Percentiles rank a stretch among this genome's conserved stretches.
phyloP scores from a whole-genome alignment of 2,113 vertebrate genomes.

The Carollia perspicillata region DNA sequence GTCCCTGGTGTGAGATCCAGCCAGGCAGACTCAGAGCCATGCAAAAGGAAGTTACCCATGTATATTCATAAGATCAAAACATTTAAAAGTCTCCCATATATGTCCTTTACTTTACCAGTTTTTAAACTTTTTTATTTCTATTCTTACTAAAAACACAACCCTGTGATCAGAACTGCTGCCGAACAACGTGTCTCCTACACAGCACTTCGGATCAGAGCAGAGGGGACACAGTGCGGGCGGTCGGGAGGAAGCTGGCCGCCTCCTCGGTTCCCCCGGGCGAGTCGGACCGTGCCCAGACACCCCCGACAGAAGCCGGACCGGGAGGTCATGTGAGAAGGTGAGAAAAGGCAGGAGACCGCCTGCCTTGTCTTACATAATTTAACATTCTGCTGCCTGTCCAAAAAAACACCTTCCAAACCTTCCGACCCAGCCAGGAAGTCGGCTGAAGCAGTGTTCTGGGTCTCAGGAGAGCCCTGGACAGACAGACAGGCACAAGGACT shows the following conservation, averaged over 20 bases:
- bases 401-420: neutral
- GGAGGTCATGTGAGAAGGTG: neutral
- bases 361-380: neutral
- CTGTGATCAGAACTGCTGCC: neutral
- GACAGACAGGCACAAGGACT: accelerated
- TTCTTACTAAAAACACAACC: neutral
- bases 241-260: neutral
- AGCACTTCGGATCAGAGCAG: neutral
- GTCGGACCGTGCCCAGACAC: neutral
- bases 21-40: neutral
- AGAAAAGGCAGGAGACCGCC: neutral
- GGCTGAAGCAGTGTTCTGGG: neutral
- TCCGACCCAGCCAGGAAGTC: neutral
- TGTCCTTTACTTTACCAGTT: neutral
- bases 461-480: neutral
- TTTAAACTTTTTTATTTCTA: neutral
- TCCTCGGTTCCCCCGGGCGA: neutral
- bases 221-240: neutral
- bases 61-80: neutral
- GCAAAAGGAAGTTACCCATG: neutral
- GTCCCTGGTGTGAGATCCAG: neutral
- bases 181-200: neutral
- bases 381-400: neutral
- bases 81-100: neutral
- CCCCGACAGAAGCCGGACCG: neutral